Base-by-base conservation (phyloP, 2,113 vertebrate genomes). In the Dolichallabes microphthalmus region DNA sequence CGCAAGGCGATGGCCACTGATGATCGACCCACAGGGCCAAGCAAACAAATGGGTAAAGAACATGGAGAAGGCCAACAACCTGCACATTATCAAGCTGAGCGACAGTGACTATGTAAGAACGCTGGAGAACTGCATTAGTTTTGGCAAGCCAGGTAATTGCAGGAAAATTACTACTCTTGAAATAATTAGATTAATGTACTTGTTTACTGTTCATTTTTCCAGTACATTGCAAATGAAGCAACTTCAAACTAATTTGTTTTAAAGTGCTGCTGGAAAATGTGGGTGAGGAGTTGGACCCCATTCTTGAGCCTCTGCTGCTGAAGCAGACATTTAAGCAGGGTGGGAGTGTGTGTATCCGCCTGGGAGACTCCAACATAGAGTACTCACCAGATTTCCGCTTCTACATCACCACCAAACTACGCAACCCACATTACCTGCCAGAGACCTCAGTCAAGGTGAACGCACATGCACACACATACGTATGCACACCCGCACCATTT, bases 11-110 rank as follows among this genome's bases (percentile, higher is more conserved):
- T 98, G 96, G 96, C 96, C 97, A 66, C 91, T 97, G 85, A 96
- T 97, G 96, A 96, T 96, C 71, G 96, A 97, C 91, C 97, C 96
- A 86, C 95, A 97, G 89, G 95, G 96, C 58, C 96, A 98, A 93
- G 95, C 96, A 83, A 98, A 97, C 90, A 96, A 97, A 88, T 97
- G 95, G 96, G 93, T 97, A 89, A 98, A 97, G 92, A 97, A 97
- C 88, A 95, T 96, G 96, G 97, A 96, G 92, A 97, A 98, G 92
- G 22, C 91, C 87, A 97, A 95, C 35, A 96, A 84, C 83, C 93
- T 98, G 86, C 94, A 95, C 71, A 85, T 96, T 32, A 95, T 97
- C 88, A 96, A 97, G 88, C 91, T 96, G 81, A 95, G 86, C 1
- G 96, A 97, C 73, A 52, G 91, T 11, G 95, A 95, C 85, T 98